These are phyloP conservation scores for Cheirogaleus medius DNA, from an alignment of 2,113 vertebrate genomes.

Conservation along the genomic window DNA sequence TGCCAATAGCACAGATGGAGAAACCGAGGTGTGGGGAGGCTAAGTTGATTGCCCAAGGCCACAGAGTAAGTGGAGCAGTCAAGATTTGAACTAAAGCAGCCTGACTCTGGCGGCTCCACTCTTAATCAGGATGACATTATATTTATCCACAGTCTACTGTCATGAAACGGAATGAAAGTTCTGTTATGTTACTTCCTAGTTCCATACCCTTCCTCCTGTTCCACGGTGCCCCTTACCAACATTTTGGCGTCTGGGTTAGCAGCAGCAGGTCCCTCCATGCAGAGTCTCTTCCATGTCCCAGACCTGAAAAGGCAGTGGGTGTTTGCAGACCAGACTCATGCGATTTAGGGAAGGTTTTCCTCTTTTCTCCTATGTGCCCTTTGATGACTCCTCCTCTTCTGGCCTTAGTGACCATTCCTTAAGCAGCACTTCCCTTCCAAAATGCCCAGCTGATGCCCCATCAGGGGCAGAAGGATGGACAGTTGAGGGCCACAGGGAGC, in stretches of 20 bases:
- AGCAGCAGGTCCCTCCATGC: background rate
- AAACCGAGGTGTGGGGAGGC: background rate
- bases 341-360: background rate
- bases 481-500: background rate
- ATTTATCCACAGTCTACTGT: background rate
- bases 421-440: background rate
- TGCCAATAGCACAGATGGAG: background rate
- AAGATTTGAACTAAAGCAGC: background rate
- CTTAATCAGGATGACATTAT: background rate
- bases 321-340: background rate
- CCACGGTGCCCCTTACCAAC: background rate
- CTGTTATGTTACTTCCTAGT: background rate
- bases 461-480: background rate
- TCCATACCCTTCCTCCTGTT: background rate
- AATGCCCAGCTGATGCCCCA: background rate
- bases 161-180: background rate
- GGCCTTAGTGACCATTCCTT: background rate
- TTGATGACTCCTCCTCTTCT: background rate
- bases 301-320: background rate
- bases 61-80: background rate
- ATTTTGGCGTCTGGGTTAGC: background rate
- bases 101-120: background rate
- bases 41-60: background rate
- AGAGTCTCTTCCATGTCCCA: background rate
- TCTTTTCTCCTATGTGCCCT: background rate